phyloP scores from a whole-genome alignment of 2,888 invertebrate genomes.

The Platycnemis pennipes region DNA sequence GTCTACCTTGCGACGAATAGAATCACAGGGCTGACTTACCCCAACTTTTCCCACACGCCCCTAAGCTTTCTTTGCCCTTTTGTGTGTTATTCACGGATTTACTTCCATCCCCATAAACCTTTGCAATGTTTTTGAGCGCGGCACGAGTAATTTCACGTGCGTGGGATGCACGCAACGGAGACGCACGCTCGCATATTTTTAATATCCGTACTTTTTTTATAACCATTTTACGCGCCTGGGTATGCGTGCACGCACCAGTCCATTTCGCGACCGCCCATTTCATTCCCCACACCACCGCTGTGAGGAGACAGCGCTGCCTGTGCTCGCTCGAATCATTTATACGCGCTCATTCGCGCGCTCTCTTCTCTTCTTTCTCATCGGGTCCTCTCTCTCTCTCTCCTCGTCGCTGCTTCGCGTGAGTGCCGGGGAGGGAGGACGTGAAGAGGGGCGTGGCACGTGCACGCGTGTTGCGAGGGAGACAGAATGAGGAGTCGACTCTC shows the following conservation, averaged over 20 bases:
- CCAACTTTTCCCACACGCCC: too few species aligned
- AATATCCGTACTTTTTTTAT: background rate
- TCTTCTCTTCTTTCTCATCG: background rate
- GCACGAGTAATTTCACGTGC: too few species aligned
- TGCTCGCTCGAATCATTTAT: background rate
- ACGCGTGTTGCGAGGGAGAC: background rate
- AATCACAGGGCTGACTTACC: too few species aligned
- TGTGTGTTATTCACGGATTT: too few species aligned
- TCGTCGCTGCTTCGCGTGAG: background rate
- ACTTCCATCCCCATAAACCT: too few species aligned
- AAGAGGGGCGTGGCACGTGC: background rate
- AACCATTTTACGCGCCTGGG: background rate
- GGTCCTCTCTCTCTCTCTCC: background rate
- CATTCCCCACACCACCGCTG: background rate
- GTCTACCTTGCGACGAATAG: too few species aligned
- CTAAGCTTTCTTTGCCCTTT: too few species aligned
- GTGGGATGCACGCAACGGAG: background rate
- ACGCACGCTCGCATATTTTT: background rate
- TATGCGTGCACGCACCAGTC: background rate
- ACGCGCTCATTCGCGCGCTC: background rate
- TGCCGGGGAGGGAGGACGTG: background rate
- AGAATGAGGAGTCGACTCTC: background rate
- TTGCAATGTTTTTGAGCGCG: too few species aligned
- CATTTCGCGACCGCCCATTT: constrained; percentile 48
- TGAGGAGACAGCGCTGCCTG: background rate